Base-by-base conservation (phyloP, 2,113 vertebrate species). In the Cranoglanis bouderius region DNA sequence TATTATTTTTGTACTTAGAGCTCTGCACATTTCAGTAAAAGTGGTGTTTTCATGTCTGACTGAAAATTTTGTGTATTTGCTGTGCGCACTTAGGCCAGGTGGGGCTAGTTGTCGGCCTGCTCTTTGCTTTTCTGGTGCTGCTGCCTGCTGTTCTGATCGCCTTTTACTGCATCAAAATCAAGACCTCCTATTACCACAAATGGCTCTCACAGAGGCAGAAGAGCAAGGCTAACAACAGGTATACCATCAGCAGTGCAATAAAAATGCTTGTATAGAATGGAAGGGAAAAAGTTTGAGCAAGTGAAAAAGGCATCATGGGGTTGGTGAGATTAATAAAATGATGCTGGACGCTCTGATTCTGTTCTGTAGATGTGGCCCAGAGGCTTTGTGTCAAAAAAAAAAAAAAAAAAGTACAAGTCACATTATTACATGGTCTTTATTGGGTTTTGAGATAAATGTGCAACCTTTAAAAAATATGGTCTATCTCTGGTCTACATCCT, bases 71-170 rank as follows among this genome's bases (percentile, higher is more conserved):
- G 75, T 91, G n/a, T 88, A 43, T 87, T 80, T 88, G 46, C 63
- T 70, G 19, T 81, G 65, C 84, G 0, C 90, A 75, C 55, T 59
- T 96, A 99, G 98, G 92, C 89, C 93, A 93, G 0, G 90, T 95
- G 7, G 92, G 95, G 83, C 89, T 97, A 90, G 91, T 97, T 35
- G 88, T 91, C 2, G 94, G 94, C 0, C 83, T 97, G 75, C 92
- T 97, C 35, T 94, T 97, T 84, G 91, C 96, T 90, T 97, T 96
- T 93, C 93, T 99, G 75, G 93, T 99, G 88, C 86, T 98, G 51
- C 93, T 99, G 63, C 95, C 96, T 0, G 88, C 92, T 0, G 91
- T 96, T 8, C 90, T 96, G 51, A 93, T 94, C 88, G 78, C 95
- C 91, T 97, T 96, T 95, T 96, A 94, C 92, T 99, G 96, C 94